Evolutionary conservation across 2,113 vertebrate genomes (phyloP), one percentile per base, ranked within the genome.

Genomic region (Dicaeum eximium): DNA sequence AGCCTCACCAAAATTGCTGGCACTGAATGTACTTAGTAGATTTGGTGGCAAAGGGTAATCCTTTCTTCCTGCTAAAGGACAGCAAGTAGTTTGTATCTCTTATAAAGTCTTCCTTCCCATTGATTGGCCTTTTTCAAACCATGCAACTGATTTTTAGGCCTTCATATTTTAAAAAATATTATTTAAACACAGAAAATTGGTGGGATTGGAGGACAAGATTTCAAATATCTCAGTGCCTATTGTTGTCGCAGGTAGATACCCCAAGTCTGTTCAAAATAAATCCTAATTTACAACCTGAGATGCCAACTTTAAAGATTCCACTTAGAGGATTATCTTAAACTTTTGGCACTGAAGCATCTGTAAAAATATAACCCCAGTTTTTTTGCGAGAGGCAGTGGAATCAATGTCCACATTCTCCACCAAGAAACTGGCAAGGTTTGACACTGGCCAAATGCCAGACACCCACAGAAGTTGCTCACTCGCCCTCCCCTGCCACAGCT

Each of bases 391-490:
- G 53, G 40, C 35, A 56, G 24, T 0, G 1, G 40, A 56, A 73
- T 56, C 1, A 2, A 44, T 56, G 23, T 10, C 38, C 31, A 35
- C 18, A 6, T 44, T 21, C 51, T 44, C 31, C 10, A 25, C 18
- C 28, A 40, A 51, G 31, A n/a, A 40, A 50, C 19, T 28, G 24
- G 28, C 8, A 13, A 51, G 30, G 14, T 28, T 62, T 64, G 24
- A 78, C 15, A 10, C 14, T 64, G 58, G 31, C 14, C 60, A 28
- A 64, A 44, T 2, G 2, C 24, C 31, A 42, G 11, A 31, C 11
- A 44, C 37, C 4, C 24, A 51, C 6, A 13, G 30, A 42, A 28
- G 15, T 11, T 4, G 2, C 19, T 35, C 0, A 0, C 11, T 64
- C 6, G 1, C 19, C 19, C 37, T 51, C 31, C 30, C 8, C 4